These are phyloP conservation scores for Heliconius hermathena DNA, from an alignment of 1,140 invertebrate genomes.

Conservation along the genomic window DNA sequence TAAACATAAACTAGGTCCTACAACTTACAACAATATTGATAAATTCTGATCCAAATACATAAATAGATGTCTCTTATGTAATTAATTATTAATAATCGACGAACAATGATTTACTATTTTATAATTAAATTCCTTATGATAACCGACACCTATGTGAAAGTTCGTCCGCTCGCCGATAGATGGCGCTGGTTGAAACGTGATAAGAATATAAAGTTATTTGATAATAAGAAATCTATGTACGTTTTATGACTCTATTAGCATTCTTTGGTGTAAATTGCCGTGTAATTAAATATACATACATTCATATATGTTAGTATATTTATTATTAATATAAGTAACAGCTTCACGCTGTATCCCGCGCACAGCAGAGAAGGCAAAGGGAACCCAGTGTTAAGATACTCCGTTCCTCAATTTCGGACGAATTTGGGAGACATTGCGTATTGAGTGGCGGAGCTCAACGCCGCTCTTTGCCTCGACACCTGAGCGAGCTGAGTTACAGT, in stretches of 20 bases:
- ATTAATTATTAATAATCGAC: conserved; percentile 46
- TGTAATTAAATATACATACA: not conserved
- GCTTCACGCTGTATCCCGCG: too few species aligned
- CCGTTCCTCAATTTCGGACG: too few species aligned
- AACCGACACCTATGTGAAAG: not conserved
- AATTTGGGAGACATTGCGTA: too few species aligned
- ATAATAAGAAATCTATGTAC: not conserved
- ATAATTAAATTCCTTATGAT: conserved; percentile 42
- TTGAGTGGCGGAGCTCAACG: too few species aligned
- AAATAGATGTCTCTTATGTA: conserved; percentile 34
- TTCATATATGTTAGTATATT: not conserved
- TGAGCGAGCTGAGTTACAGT: too few species aligned
- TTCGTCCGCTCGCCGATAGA: conserved; percentile 47
- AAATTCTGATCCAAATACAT: conserved; percentile 29
- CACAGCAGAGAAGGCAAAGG: too few species aligned
- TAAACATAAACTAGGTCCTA: not conserved
- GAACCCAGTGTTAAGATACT: too few species aligned
- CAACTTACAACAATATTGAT: conserved; percentile 2
- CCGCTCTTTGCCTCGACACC: too few species aligned
- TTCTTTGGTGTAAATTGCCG: not conserved
- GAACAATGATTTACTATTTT: conserved; percentile 42
- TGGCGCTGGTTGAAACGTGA: conserved; percentile 43
- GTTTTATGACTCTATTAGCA: not conserved
- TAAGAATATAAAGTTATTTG: not conserved
- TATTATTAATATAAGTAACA: too few species aligned